phyloP scores from a whole-genome alignment of 2,797 vertebrate genomes.

The Trematomus bernacchii region DNA sequence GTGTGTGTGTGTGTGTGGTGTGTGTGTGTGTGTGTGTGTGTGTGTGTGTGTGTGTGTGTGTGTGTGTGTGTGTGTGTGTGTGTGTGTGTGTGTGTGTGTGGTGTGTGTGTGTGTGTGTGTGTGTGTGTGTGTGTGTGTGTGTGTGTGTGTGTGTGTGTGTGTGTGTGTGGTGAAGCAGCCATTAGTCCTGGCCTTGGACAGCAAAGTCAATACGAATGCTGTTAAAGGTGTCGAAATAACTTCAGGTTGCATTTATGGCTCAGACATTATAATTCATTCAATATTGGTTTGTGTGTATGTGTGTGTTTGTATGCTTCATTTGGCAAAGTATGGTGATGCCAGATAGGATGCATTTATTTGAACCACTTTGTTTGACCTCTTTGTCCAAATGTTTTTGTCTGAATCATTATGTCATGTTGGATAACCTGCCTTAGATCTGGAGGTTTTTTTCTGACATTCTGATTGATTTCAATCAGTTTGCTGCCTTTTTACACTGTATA shows the following conservation, averaged over 20 bases:
- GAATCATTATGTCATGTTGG: background rate
- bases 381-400: constrained; percentile 12
- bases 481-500: background rate
- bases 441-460: constrained; percentile 19
- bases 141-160: too few species aligned
- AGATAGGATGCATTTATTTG: constrained; percentile 18
- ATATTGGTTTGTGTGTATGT: constrained; percentile 38
- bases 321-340: constrained; percentile 27
- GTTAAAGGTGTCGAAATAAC: constrained; percentile 58
- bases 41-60: constrained; percentile 33
- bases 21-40: too few species aligned
- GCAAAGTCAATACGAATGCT: constrained; percentile 56
- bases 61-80: constrained; percentile 18
- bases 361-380: constrained; percentile 26
- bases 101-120: constrained; percentile 17
- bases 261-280: constrained; percentile 49
- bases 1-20: too few species aligned
- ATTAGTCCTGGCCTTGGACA: constrained; percentile 60
- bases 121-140: constrained; percentile 37
- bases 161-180: constrained; percentile 47
- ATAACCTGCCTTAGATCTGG: background rate
- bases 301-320: constrained; percentile 35
- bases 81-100: background rate
- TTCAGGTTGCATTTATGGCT: constrained; percentile 46
- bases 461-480: constrained; percentile 49